phyloP scores from a whole-genome alignment of 2,797 vertebrate species.

The Pangasius mekongensis region DNA sequence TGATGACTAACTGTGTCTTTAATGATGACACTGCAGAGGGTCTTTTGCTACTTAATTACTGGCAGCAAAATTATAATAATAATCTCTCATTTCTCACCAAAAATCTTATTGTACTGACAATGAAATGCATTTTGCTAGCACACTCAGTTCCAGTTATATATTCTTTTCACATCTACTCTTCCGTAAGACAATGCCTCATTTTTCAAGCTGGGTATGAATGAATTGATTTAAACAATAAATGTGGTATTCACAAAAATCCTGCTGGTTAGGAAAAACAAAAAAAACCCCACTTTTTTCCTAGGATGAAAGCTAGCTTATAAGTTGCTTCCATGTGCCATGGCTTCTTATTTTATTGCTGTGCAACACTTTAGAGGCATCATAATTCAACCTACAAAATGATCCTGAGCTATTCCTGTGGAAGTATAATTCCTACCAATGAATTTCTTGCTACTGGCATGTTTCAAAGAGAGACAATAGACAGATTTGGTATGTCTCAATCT shows the following conservation, averaged over 20 bases:
- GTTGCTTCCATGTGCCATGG: background rate
- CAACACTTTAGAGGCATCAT: background rate
- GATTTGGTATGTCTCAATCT: background rate
- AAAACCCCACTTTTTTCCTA: background rate
- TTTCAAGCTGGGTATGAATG: background rate
- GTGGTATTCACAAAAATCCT: background rate
- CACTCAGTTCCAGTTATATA: background rate
- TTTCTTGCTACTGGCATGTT: background rate
- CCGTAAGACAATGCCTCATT: background rate
- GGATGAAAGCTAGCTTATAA: background rate
- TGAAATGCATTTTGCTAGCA: background rate
- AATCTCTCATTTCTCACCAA: constrained; percentile 4
- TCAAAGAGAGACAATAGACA: background rate
- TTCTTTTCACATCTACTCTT: background rate
- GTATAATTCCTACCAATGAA: background rate
- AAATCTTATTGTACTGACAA: background rate
- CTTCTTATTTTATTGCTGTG: background rate
- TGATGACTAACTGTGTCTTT: constrained; percentile 18
- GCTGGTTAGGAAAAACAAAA: background rate
- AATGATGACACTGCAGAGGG: background rate
- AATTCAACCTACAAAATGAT: background rate
- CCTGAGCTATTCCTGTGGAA: background rate
- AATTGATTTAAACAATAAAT: background rate
- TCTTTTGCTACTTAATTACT: constrained; percentile 28
- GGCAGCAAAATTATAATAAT: constrained; percentile 3